Percentiles rank a stretch among this genome's conserved stretches.
These are phyloP conservation scores for Bos indicus DNA, from an alignment of 2,113 vertebrate species.

Conservation along the genomic window DNA sequence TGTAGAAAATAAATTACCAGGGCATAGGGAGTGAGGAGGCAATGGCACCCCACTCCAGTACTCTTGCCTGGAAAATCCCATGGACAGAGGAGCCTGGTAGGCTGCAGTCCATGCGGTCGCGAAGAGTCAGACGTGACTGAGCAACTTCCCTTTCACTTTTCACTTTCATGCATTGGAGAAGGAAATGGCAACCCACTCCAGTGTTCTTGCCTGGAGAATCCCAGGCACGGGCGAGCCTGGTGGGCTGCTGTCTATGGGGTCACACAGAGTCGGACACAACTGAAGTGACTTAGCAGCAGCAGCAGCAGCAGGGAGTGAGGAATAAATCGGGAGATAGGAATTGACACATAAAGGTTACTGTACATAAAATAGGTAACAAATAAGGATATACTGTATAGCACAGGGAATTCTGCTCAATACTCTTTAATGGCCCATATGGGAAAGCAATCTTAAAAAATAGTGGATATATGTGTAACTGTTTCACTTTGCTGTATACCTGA, in stretches of 20 bases:
- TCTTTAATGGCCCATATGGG: background rate
- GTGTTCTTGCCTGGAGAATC: too few species aligned
- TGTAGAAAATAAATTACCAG: background rate
- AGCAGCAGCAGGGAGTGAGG: background rate
- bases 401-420: background rate
- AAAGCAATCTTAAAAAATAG: background rate
- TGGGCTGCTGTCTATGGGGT: too few species aligned
- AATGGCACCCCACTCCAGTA: too few species aligned
- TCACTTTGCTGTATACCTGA: background rate
- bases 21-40: background rate
- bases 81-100: too few species aligned
- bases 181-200: too few species aligned
- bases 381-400: background rate
- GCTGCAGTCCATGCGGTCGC: too few species aligned
- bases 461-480: background rate
- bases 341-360: background rate
- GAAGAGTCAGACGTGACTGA: too few species aligned
- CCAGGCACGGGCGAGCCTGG: fast-evolving
- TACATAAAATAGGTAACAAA: background rate
- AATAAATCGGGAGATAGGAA: background rate
- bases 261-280: too few species aligned
- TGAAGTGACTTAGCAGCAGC: too few species aligned
- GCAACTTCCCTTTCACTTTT: too few species aligned
- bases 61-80: too few species aligned
- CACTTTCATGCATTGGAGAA: too few species aligned